Base-by-base conservation (phyloP, 1,140 invertebrate genomes). In the Lordiphosa mommai region DNA sequence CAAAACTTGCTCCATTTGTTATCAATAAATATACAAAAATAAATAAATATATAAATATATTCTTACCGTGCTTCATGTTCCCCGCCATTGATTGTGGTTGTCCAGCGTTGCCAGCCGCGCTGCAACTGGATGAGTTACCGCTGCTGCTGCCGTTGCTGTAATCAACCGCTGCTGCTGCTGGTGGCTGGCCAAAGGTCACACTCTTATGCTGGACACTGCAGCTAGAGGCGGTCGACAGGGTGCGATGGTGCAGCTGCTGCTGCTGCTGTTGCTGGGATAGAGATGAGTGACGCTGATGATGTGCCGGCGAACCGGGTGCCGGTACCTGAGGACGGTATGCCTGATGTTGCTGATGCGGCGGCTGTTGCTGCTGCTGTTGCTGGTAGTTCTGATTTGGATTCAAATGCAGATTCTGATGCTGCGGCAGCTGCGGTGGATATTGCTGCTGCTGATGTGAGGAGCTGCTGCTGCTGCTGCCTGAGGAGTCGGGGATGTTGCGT, bases 61-160 rank as follows among this genome's bases (percentile, higher is more conserved):
- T 32, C 82, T 72, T 37, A 88, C 88, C 88, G 84, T 89, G 88
- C 72, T 88, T 88, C 88, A 88, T 89, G 76, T 88, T 89, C 49
- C 86, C 87, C 79, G 88, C 88, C 88, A 89, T 89, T 86, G 86
- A 84, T 88, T 88, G 87, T 77, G 69, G 51, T 73, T 66, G 49
- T 72, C 79, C 76, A 82, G 71, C 68, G 84, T 82, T 86, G 60
- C 61, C 71, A 38, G 71, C 64, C 58, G 58, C 74, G 58, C 79
- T 77, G 66, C 82, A 80, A 86, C 74, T 86, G 41, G 82, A 61
- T 23, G 60, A 80, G 55, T 84, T 82, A 29, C 72, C 73, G 57
- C 80, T 86, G 64, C 86, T 80, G 67, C 85, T 87, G 74, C 79
- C 79, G 69, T 74, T 88, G 65, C 64, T 84, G 56, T 77, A 87